Evolutionary conservation across 2,797 vertebrate genomes (phyloP), one percentile per base, ranked within the genome.

Genomic region (Spatula clypeata): DNA sequence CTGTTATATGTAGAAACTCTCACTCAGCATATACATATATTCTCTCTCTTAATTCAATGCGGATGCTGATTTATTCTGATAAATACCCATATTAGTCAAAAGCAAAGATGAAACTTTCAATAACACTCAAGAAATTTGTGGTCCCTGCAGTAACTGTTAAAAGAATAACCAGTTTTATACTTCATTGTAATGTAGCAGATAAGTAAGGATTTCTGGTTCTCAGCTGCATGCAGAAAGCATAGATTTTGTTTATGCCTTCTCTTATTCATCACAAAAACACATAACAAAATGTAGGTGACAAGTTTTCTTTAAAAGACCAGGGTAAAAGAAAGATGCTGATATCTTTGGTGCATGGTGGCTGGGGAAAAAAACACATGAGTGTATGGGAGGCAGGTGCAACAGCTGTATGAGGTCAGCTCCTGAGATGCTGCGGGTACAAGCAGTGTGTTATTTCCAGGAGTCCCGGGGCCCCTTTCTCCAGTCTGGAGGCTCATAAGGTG

Each of bases 401-500:
- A 9, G 9, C 7, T 40, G 3, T 31, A n/a, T 8, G 6, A 53
- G 24, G 11, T 11, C 38, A 38, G 11, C 9, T 57, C 84, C 55
- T 57, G 31, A 80, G 75, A 40, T 14, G 14, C 29, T 69, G 32
- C 26, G 14, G 24, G 13, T 72, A 54, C 60, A 49, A 72, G 55
- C 23, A 5, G 5, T n/a, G 15, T 15, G 34, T 60, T 86, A 21
- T 15, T 49, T 2, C 29, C 40, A 16, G 9, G 11, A 26, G 27
- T 9, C 3, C 12, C 0, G 0, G 9, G 19, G 18, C 51, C 27
- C 29, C 77, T 49, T 91, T 9, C 17, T 77, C 42, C 7, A 21
- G n/a, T 32, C 47, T 40, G 18, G 10, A 20, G 6, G 66, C 44
- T 67, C 61, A 31, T 32, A 67, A 58, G 21, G 32, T 31, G 20